Evolutionary conservation across 2,113 vertebrate genomes (phyloP), one percentile per base, ranked within the genome.

Genomic region (Peromyscus leucopus): DNA sequence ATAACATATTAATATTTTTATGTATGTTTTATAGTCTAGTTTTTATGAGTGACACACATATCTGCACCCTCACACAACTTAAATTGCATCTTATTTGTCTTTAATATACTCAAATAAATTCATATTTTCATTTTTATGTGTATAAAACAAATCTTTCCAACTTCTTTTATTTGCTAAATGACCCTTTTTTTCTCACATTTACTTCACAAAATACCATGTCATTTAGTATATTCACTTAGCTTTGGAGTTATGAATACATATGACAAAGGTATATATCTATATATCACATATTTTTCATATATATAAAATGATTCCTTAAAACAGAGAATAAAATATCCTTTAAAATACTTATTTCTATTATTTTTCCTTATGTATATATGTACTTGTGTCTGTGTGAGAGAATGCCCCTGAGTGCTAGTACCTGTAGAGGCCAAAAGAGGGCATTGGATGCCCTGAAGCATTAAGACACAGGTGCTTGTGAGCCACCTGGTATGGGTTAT

Each of bases 401-500:
- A 57, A 82, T n/a, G 2, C 51, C 79, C 57, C 51, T n/a, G 55
- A 57, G 10, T 82, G 5, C 19, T 36, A 17, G 33, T n/a, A 57
- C 7, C 1, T 13, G 5, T n/a, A 5, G 79, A n/a, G 19, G 0
- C 19, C 19, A 5, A 59, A n/a, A n/a, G 33, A 13, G 1, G 21
- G 7, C 51, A 22, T 7, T 59, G 21, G 19, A 22, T n/a, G 19
- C 33, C 2, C 55, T 82, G 2, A 12, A 59, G 0, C 19, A n/a
- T 12, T 12, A 12, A 59, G 55, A 39, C 11, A 13, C 17, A 83
- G 6, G 4, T 61, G 21, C 0, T 83, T 61, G 6, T 83, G 12
- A 16, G 33, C 22, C 5, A n/a, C 21, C 2, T 59, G 19, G 2
- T 59, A n/a, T n/a, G 21, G 22, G 21, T 39, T 83, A n/a, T 61